Base-by-base conservation (phyloP, 2,888 invertebrate species). In the Habrosyne pyritoides region DNA sequence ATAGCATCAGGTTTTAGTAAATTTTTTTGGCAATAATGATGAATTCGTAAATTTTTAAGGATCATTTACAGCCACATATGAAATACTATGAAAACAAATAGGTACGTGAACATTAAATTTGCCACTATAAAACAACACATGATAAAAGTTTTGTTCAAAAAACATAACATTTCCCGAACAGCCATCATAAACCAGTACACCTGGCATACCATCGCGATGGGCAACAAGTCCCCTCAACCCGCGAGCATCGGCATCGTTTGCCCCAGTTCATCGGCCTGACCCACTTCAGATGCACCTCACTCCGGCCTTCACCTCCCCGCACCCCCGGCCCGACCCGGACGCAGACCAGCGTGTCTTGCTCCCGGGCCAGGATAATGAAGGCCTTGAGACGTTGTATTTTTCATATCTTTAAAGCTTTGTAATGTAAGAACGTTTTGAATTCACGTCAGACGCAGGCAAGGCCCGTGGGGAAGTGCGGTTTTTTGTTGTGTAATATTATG, bases 231-330 rank as follows among this genome's bases (percentile, higher is more conserved):
- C 54, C 28, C 24, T 21, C 46, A 53, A 22, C n/a, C 33, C 33
- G n/a, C 53, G 28, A 47, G 46, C 47, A 46, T 28, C 53, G 53
- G 46, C 28, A 47, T 47, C 53, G 46, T 46, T 46, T 77, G 78
- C 63, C 78, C 80, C 73, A 79, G 80, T 79, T 80, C 81, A 81
- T 76, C 71, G 81, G 70, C 81, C 81, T 79, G 81, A 81, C 81
- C 79, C 67, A 79, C 64, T 75, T 79, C 59, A 47, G 55, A 50
- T 59, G 58, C 60, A 57, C 62, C 53, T 47, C 42, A 14, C 61
- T 61, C 60, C 59, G 49, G 52, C 53, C 52, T 65, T 63, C 64
- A 6, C 33, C 33, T 12, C 4, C 33, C 33, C 33, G 33, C 33
- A 0, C 33, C 50, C 55, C 56, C 57, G 36, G 33, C 21, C 54